phyloP scores from a whole-genome alignment of 2,113 vertebrate species.

The Catharus fuscescens region DNA sequence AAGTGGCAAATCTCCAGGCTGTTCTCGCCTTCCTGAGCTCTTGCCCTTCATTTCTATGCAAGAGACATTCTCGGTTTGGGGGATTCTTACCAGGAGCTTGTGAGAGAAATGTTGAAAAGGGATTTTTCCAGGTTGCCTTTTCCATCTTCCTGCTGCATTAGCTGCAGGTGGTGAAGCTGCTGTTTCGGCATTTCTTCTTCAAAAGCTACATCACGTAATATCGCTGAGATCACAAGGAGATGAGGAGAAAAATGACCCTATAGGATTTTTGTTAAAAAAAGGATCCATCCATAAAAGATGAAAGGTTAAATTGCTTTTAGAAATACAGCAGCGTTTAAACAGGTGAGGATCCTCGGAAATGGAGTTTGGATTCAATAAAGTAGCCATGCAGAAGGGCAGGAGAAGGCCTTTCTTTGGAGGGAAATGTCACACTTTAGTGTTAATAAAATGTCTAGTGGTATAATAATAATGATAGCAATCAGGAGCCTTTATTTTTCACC shows the following conservation, averaged over 20 bases:
- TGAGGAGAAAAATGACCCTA: slow-evolving; percentile 68
- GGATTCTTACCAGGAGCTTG: slow-evolving; percentile 61
- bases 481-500: slow-evolving; percentile 67
- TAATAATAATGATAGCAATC: slow-evolving; percentile 63
- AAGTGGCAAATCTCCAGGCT: slow-evolving; percentile 23
- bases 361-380: slow-evolving; percentile 67
- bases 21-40: neutral
- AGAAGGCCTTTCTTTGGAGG: slow-evolving; percentile 64
- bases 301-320: slow-evolving; percentile 72
- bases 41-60: slow-evolving; percentile 53
- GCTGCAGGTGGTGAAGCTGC: slow-evolving; percentile 68
- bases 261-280: slow-evolving; percentile 71
- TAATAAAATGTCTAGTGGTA: slow-evolving; percentile 63
- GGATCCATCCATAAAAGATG: slow-evolving; percentile 70
- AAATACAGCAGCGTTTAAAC: slow-evolving; percentile 67
- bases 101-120: slow-evolving; percentile 68
- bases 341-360: slow-evolving; percentile 58
- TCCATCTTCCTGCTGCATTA: slow-evolving; percentile 56
- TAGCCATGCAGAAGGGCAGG: slow-evolving; percentile 63
- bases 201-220: slow-evolving; percentile 69
- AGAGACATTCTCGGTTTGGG: slow-evolving; percentile 44
- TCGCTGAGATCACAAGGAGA: slow-evolving; percentile 69
- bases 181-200: slow-evolving; percentile 72
- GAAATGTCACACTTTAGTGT: slow-evolving; percentile 65
- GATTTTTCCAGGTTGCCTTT: slow-evolving; percentile 69